These are phyloP conservation scores for Gopherus flavomarginatus DNA, from an alignment of 2,113 vertebrate species.

Conservation along the genomic window DNA sequence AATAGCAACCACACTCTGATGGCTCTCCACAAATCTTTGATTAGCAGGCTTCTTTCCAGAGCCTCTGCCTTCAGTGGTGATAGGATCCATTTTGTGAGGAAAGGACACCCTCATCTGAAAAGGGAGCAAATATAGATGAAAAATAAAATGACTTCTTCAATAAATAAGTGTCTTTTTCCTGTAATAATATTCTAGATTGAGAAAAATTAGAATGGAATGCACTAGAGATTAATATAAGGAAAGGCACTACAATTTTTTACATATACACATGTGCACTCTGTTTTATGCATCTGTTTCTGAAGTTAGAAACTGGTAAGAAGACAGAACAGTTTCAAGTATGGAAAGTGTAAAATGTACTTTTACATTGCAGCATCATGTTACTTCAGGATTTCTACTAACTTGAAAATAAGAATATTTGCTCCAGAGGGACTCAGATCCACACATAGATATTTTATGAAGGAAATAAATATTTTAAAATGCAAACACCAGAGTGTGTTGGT, in stretches of 20 bases:
- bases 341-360: slow-evolving; percentile 36
- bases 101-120: not conserved
- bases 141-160: not conserved
- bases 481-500: slow-evolving; percentile 63
- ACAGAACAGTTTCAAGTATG: slow-evolving; percentile 42
- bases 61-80: not conserved
- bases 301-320: not conserved
- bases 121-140: not conserved
- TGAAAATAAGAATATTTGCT: slow-evolving; percentile 73
- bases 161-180: not conserved
- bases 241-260: not conserved
- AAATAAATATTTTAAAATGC: slow-evolving; percentile 81
- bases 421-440: slow-evolving; percentile 57
- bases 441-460: slow-evolving; percentile 80
- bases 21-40: rapidly evolving
- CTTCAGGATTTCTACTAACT: slow-evolving; percentile 65
- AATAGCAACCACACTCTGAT: not conserved
- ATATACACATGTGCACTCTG: not conserved
- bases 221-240: not conserved
- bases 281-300: not conserved
- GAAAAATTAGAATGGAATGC: not conserved
- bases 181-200: not conserved
- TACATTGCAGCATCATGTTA: slow-evolving; percentile 54
- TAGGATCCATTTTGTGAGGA: not conserved
- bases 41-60: not conserved